Base-by-base conservation (phyloP, 2,113 vertebrate genomes). In the Peucedramus taeniatus region DNA sequence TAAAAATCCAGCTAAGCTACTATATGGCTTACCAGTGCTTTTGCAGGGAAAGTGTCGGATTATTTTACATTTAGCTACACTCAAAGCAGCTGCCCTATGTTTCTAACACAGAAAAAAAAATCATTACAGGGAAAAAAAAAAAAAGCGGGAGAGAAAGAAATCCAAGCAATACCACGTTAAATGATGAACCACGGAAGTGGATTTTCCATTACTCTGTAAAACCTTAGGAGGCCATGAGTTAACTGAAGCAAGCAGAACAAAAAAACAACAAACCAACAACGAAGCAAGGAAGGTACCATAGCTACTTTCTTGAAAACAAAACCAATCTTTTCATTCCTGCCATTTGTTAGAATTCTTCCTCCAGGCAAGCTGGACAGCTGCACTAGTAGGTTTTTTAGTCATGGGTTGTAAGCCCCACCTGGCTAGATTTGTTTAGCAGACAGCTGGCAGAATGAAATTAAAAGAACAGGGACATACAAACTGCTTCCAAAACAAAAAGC, bases 371-470 rank as follows among this genome's bases (percentile, higher is more conserved):
- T 98, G 98, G 98, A 98, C 98, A 98, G 98, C 98, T 98, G 98
- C 97, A 98, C 98, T 96, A 87, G 97, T 97, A 98, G 97, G 98
- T 98, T 98, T 98, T 98, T 98, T 97, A 98, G 98, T 98, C 98
- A 98, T 98, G 98, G 98, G 96, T 98, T 98, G 98, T 98, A 98
- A 98, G 98, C 98, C 98, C 98, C 98, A 98, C 98, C 98, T 98
- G 98, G 98, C 98, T 98, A 98, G 98, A 98, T 98, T 98, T 98
- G 98, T 98, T 98, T 98, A 98, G 98, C 97, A 98, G 98, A 98
- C 98, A 98, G 98, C 98, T 98, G 98, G 98, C 98, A 98, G 97
- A 98, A 98, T 98, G 98, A 98, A 98, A 98, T 98, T 98, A 98
- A 98, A 98, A 97, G 97, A 98, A 97, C 94, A 97, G 97, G 94